These are phyloP conservation scores for Berghia stephanieae DNA, from an alignment of 1,140 invertebrate species.

Conservation along the genomic window DNA sequence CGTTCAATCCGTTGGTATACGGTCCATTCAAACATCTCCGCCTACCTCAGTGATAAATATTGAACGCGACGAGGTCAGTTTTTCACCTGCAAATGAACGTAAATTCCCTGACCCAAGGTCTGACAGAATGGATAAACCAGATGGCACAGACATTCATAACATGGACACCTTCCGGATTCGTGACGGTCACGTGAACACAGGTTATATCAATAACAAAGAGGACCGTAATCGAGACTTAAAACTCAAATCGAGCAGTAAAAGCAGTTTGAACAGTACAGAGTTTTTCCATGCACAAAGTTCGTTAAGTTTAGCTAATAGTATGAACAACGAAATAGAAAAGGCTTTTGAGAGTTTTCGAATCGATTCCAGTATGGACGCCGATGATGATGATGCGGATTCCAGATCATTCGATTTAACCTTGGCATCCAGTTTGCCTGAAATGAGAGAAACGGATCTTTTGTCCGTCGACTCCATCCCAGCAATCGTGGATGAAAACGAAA, in stretches of 20 bases:
- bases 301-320: conserved; percentile 40
- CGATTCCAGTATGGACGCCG: background rate
- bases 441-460: too few relatives aligned
- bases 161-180: background rate
- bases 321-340: conserved; percentile 40
- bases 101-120: background rate
- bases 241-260: background rate
- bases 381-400: background rate
- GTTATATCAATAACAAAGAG: background rate
- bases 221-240: background rate
- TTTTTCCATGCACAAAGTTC: conserved; percentile 37
- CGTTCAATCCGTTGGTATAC: background rate
- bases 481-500: too few relatives aligned
- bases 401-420: too few relatives aligned
- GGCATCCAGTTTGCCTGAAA: too few relatives aligned
- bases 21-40: too few relatives aligned
- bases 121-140: background rate
- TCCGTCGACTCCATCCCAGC: too few relatives aligned
- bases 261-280: conserved; percentile 35
- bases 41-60: conserved; percentile 34
- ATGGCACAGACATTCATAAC: background rate
- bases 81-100: conserved; percentile 32
- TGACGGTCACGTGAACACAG: background rate
- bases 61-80: conserved; percentile 38
- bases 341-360: conserved; percentile 30